A percentile compares a stretch with the other conserved stretches of the same genome.
Evolutionary conservation across 2,797 vertebrate genomes (phyloP).

Genomic region (Alectoris magna): DNA sequence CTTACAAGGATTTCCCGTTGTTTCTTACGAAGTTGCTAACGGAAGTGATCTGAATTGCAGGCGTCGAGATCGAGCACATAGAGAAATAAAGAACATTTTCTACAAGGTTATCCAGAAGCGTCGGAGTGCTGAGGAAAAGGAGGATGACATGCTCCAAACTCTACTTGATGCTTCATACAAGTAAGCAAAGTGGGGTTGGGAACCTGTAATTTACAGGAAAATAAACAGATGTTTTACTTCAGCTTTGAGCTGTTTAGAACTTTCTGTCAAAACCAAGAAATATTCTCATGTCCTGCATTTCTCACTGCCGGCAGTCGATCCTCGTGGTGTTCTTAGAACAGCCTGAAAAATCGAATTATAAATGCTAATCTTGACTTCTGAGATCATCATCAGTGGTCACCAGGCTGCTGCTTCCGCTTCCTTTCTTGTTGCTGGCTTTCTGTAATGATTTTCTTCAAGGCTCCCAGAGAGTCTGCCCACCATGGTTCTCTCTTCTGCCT

Average conservation of each 20-base stretch:
- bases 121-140: slow-evolving; percentile 81
- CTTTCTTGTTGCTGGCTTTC: not conserved
- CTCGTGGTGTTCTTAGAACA: not conserved
- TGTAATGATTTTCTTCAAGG: not conserved
- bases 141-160: slow-evolving; percentile 94
- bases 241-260: not conserved
- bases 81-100: slow-evolving; percentile 94
- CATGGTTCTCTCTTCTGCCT: not conserved
- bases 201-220: not conserved
- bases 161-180: slow-evolving; percentile 95
- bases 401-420: not conserved
- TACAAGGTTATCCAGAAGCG: slow-evolving; percentile 93
- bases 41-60: slow-evolving; percentile 71
- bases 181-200: slow-evolving; percentile 76
- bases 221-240: not conserved
- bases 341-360: not conserved
- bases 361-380: not conserved
- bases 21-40: not conserved
- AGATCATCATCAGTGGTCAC: not conserved
- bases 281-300: not conserved
- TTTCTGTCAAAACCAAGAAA: not conserved
- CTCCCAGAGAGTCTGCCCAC: not conserved
- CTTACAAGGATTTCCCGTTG: not conserved
- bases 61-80: slow-evolving; percentile 91
- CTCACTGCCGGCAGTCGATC: not conserved